These are phyloP conservation scores for Drosophila orena DNA, from an alignment of 1,140 invertebrate species.

Conservation along the genomic window DNA sequence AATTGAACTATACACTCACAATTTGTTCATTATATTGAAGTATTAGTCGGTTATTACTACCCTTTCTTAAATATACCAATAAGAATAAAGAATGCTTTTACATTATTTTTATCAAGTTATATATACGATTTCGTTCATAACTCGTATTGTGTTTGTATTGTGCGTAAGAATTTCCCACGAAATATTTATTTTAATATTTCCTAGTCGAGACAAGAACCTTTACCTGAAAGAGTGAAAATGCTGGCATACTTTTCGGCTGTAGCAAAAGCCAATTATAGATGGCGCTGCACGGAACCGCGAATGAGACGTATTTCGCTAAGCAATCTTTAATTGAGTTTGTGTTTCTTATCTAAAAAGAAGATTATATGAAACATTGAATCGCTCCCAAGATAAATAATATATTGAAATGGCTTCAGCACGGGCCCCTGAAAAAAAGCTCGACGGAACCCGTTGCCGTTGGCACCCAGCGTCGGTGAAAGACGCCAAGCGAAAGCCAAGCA, in stretches of 20 bases:
- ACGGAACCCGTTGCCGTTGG: constrained; percentile 25
- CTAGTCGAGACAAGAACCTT: no score
- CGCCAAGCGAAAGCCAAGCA: constrained; percentile 66
- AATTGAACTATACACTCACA: no score
- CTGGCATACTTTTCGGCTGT: constrained; percentile 2
- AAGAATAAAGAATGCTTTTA: no score
- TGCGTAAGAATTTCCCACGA: no score
- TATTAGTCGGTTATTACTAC: no score
- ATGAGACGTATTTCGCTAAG: background rate
- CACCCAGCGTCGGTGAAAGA: constrained; percentile 37
- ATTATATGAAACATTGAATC: no score
- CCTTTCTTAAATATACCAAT: no score
- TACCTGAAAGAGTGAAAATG: no score
- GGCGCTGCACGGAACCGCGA: background rate
- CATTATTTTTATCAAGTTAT: background rate
- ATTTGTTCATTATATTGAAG: no score
- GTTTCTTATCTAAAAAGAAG: no score
- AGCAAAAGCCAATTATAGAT: background rate
- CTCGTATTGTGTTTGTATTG: no score
- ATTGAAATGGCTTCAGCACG: background rate
- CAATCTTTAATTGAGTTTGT: background rate
- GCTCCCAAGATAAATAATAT: background rate
- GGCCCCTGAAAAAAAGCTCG: constrained; percentile 22
- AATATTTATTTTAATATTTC: no score
- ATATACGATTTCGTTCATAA: background rate